These are phyloP conservation scores for Parapsyche elsis DNA, from an alignment of 1,140 invertebrate species.

Conservation along the genomic window DNA sequence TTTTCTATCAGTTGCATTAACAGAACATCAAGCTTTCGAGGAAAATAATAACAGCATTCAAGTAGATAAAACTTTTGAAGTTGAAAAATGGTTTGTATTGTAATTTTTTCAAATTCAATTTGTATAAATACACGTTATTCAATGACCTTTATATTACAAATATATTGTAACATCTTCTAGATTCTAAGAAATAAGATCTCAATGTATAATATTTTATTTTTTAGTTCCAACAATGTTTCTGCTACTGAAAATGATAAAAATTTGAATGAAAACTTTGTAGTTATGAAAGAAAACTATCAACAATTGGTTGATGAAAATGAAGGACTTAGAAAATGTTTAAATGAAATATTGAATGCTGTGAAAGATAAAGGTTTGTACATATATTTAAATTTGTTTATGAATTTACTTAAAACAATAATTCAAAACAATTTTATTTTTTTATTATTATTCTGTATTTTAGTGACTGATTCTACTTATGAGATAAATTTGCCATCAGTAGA, in stretches of 20 bases:
- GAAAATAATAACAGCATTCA: conserved; percentile 56
- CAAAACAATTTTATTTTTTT: too few species aligned
- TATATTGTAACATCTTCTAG: too few species aligned
- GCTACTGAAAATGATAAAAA: background rate
- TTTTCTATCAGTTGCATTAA: conserved; percentile 48
- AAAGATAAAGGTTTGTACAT: conserved; percentile 69
- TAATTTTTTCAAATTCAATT: too few species aligned
- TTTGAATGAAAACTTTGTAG: conserved; percentile 45
- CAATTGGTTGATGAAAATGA: conserved; percentile 77
- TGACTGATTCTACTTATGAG: conserved; percentile 46
- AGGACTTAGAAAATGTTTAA: conserved; percentile 75
- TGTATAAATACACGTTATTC: too few species aligned
- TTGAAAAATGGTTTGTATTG: background rate
- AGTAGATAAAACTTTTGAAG: background rate
- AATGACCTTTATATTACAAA: too few species aligned
- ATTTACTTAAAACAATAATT: too few species aligned
- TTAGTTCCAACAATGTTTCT: background rate
- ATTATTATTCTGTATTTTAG: conserved; percentile 36
- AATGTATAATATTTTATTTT: background rate
- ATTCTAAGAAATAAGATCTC: background rate
- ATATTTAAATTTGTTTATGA: conserved; percentile 35
- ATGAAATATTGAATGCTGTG: conserved; percentile 74
- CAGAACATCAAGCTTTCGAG: conserved; percentile 51
- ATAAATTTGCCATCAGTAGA: conserved; percentile 71
- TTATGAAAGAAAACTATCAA: conserved; percentile 65